Evolutionary conservation across 2,113 vertebrate species (phyloP).

Genomic region (Lycaon pictus): DNA sequence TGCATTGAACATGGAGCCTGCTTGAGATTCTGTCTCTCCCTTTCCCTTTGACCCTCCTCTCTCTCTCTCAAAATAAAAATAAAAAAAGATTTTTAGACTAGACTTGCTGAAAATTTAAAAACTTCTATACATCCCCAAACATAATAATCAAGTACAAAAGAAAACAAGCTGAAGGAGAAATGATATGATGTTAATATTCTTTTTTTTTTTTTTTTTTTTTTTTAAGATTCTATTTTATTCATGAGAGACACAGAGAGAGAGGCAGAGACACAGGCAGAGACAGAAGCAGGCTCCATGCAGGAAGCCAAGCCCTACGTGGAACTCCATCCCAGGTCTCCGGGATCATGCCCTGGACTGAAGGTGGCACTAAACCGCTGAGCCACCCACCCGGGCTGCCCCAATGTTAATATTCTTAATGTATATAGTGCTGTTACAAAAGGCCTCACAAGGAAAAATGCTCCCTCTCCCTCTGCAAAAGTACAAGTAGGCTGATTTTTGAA

Average conservation of each 20-base stretch:
- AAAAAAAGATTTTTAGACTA: neutral
- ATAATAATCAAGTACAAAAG: neutral
- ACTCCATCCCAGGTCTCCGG: too few relatives aligned
- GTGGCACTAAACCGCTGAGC: too few relatives aligned
- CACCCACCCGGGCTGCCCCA: too few relatives aligned
- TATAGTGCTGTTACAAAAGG: neutral
- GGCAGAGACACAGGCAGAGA: too few relatives aligned
- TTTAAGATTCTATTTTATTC: too few relatives aligned
- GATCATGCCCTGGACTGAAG: too few relatives aligned
- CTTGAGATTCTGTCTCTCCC: neutral
- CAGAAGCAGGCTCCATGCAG: too few relatives aligned
- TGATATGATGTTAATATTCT: neutral
- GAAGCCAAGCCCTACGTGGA: too few relatives aligned
- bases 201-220: neutral
- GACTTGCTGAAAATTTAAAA: conserved; percentile 12
- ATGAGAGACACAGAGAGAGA: too few relatives aligned
- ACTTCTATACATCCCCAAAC: neutral
- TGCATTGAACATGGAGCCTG: neutral
- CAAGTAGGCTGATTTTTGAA: neutral
- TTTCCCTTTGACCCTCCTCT: too few relatives aligned
- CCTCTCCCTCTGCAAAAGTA: neutral
- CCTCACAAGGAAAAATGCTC: neutral
- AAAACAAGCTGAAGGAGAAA: neutral
- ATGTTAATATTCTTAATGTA: neutral
- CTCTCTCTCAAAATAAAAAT: too few relatives aligned